Evolutionary conservation across 2,888 invertebrate genomes (phyloP).

Genomic region (Tipula unca): DNA sequence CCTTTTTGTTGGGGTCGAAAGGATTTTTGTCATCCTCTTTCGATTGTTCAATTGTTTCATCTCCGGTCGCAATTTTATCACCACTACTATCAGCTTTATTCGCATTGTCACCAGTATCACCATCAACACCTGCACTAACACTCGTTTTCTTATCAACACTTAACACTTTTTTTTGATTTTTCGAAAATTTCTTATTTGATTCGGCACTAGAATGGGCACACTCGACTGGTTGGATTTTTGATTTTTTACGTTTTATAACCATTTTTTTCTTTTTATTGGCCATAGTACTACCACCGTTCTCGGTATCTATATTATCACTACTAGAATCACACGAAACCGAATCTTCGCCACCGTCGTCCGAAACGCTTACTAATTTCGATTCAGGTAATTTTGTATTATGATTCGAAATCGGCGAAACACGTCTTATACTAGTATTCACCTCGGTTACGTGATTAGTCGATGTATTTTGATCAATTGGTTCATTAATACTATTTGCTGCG

Average conservation of each 20-base stretch:
- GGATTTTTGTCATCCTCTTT: constrained; percentile 38
- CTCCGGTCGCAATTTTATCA: background rate
- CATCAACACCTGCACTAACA: constrained; percentile 36
- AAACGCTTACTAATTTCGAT: background rate
- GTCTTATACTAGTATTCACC: background rate
- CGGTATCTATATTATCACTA: constrained; percentile 14
- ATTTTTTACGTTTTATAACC: background rate
- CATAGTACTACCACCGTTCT: background rate
- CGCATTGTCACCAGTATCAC: constrained; percentile 35
- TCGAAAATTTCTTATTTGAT: background rate
- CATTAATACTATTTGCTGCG: constrained; percentile 32
- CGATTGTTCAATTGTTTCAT: constrained; percentile 26
- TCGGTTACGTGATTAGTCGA: background rate
- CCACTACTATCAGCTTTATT: constrained; percentile 31
- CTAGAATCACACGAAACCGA: background rate
- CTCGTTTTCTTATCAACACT: constrained; percentile 34
- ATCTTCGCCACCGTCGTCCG: background rate
- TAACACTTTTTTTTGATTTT: background rate
- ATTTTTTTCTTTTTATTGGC: constrained; percentile 17
- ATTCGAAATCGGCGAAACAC: background rate
- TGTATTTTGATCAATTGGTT: background rate
- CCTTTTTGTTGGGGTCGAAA: constrained; percentile 41
- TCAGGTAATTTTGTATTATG: background rate
- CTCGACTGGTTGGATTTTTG: background rate
- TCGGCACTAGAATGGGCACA: constrained; percentile 29